These are phyloP conservation scores for Drosophila hawaiiensis DNA, from an alignment of 2,888 invertebrate species.

Conservation along the genomic window DNA sequence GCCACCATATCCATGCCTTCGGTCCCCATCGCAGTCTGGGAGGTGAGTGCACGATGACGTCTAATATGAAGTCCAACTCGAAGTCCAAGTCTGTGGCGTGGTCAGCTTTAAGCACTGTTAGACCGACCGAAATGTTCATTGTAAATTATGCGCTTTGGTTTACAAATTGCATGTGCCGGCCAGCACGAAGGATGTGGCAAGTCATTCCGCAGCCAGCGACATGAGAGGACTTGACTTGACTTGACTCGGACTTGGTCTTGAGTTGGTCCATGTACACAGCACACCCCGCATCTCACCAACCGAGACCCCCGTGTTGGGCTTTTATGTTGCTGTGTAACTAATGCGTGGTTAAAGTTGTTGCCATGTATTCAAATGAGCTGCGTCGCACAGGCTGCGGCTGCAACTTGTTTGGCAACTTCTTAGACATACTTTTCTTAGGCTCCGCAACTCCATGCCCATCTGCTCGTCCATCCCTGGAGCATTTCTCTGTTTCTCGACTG, in stretches of 20 bases:
- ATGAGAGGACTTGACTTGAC: conserved; percentile 48
- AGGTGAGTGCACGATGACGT: conserved; percentile 4
- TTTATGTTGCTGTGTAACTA: conserved; percentile 70
- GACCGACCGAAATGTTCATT: conserved; percentile 62
- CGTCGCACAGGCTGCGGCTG: conserved; percentile 58
- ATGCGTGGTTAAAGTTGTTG: conserved; percentile 80
- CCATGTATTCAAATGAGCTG: conserved; percentile 76
- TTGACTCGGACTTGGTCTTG: conserved; percentile 39
- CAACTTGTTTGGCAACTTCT: conserved; percentile 75
- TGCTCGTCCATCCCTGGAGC: not conserved
- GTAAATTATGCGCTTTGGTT: conserved; percentile 80
- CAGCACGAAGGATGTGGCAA: conserved; percentile 71
- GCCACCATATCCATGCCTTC: conserved; percentile 35
- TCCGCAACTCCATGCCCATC: not conserved
- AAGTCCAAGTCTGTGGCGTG: conserved; percentile 46
- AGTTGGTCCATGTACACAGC: conserved; percentile 1
- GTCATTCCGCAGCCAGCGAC: conserved; percentile 45
- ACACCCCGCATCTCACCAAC: not conserved
- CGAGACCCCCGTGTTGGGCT: conserved; percentile 20
- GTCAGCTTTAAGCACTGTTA: conserved; percentile 58
- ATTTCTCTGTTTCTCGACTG: conserved; percentile 10
- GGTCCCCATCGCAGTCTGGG: not conserved
- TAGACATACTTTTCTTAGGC: conserved; percentile 74
- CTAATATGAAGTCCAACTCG: conserved; percentile 22
- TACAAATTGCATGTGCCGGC: conserved; percentile 75